Conservation (phyloP, 2,797 vertebrate genomes). For the Carapus acus region DNA sequence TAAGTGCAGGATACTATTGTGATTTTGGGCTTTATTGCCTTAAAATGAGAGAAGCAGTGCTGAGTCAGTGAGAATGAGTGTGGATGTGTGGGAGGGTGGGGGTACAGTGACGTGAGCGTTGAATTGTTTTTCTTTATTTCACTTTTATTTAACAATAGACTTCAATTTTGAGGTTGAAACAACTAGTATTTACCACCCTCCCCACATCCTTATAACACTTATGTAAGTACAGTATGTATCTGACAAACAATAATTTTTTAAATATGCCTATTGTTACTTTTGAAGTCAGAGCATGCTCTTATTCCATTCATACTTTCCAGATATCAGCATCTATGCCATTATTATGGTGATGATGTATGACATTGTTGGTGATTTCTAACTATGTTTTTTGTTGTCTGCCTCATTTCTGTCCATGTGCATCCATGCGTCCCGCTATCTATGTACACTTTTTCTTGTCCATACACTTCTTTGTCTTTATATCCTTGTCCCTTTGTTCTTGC, state of each 20-base stretch:
- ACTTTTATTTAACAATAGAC: constrained; percentile 31
- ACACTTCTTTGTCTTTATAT: constrained; percentile 43
- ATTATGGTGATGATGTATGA: constrained; percentile 33
- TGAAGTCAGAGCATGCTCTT: constrained; percentile 11
- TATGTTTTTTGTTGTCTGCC: constrained; percentile 52
- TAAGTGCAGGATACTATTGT: constrained; percentile 37
- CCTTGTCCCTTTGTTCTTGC: constrained; percentile 41
- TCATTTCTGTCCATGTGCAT: constrained; percentile 50
- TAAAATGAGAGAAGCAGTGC: constrained; percentile 48
- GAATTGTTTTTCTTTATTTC: constrained; percentile 45
- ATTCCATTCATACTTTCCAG: constrained; percentile 35
- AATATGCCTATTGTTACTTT: constrained; percentile 15
- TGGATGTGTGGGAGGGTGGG: constrained; percentile 59
- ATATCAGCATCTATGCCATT: constrained; percentile 50
- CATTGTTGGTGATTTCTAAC: constrained; percentile 50
- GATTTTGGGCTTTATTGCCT: constrained; percentile 52
- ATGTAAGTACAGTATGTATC: constrained; percentile 42
- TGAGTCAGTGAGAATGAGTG: constrained; percentile 52
- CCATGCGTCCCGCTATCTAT: constrained; percentile 34
- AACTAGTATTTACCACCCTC: constrained; percentile 47
- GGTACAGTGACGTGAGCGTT: constrained; percentile 49
- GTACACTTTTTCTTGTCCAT: constrained; percentile 38
- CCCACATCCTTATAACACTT: constrained; percentile 46
- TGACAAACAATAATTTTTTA: constrained; percentile 20
- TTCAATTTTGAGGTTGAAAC: constrained; percentile 40